Evolutionary conservation across 2,113 vertebrate species (phyloP).

Genomic region (Grallaria varia): DNA sequence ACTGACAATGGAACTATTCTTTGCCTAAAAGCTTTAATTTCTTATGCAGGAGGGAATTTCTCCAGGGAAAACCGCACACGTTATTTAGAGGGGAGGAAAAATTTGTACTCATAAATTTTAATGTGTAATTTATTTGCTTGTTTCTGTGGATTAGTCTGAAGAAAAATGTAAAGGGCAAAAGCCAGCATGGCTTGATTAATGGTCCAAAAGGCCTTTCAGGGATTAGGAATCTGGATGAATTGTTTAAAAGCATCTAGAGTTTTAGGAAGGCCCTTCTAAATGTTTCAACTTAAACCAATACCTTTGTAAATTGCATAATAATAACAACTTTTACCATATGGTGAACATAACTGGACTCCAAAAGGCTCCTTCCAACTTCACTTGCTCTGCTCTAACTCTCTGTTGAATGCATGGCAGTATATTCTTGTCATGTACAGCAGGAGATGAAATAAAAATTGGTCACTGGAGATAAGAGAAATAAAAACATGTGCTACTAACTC

Average conservation of each 20-base stretch:
- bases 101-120: conserved; percentile 47
- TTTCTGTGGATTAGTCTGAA: conserved; percentile 38
- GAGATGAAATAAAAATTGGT: background rate
- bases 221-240: conserved; percentile 3
- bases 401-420: background rate
- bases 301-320: conserved; percentile 6
- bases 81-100: conserved; percentile 43
- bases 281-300: conserved; percentile 11
- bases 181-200: background rate
- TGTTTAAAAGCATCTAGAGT: background rate
- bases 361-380: background rate
- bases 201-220: background rate
- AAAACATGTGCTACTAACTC: background rate
- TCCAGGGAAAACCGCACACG: conserved; percentile 28
- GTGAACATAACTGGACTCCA: background rate
- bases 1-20: background rate
- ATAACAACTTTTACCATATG: conserved; percentile 13
- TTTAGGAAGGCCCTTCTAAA: background rate
- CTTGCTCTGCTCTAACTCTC: background rate
- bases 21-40: conserved; percentile 48
- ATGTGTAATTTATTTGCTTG: conserved; percentile 56
- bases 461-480: background rate
- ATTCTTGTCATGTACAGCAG: background rate
- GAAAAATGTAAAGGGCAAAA: conserved; percentile 29
- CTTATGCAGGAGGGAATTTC: conserved; percentile 52